These are phyloP conservation scores for Lycaena phlaeas DNA, from an alignment of 2,888 invertebrate species.

Conservation along the genomic window DNA sequence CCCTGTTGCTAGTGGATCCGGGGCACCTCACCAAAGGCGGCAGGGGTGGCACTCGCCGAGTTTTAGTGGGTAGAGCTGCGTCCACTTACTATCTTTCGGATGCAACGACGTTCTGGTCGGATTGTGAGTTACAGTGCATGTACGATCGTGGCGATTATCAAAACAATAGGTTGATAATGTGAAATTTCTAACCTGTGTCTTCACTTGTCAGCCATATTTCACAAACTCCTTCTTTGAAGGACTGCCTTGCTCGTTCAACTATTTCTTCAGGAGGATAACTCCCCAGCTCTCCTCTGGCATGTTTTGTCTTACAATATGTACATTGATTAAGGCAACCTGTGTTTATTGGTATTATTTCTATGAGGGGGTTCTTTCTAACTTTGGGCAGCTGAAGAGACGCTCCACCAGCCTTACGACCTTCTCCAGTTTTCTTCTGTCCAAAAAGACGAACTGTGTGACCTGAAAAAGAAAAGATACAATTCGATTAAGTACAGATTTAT, in stretches of 20 bases:
- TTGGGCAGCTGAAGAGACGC: conserved; percentile 92
- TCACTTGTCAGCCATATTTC: conserved; percentile 99
- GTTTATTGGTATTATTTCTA: conserved; percentile 97
- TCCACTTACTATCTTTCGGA: too few relatives aligned
- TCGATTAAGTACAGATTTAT: too few relatives aligned
- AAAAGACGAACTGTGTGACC: conserved; percentile 82
- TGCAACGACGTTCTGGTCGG: too few relatives aligned
- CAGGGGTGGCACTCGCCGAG: too few relatives aligned
- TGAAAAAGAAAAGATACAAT: too few relatives aligned
- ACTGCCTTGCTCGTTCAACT: conserved; percentile 87
- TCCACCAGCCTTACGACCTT: conserved; percentile 87
- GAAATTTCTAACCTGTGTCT: conserved; percentile 85
- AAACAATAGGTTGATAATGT: too few relatives aligned
- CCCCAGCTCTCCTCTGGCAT: conserved; percentile 96
- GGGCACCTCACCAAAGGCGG: too few relatives aligned
- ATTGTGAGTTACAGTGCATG: too few relatives aligned
- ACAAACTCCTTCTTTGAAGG: conserved; percentile 92
- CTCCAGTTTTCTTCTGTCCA: conserved; percentile 85
- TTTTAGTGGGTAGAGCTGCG: too few relatives aligned
- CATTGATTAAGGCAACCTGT: conserved; percentile 98
- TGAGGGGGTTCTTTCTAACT: conserved; percentile 93
- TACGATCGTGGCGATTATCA: too few relatives aligned
- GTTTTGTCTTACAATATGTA: conserved; percentile 98
- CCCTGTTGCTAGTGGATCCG: too few relatives aligned
- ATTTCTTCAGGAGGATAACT: conserved; percentile 94